Evolutionary conservation across 2,888 invertebrate species (phyloP), one percentile per base, ranked within the genome.

Genomic region (Netelia inedita): DNA sequence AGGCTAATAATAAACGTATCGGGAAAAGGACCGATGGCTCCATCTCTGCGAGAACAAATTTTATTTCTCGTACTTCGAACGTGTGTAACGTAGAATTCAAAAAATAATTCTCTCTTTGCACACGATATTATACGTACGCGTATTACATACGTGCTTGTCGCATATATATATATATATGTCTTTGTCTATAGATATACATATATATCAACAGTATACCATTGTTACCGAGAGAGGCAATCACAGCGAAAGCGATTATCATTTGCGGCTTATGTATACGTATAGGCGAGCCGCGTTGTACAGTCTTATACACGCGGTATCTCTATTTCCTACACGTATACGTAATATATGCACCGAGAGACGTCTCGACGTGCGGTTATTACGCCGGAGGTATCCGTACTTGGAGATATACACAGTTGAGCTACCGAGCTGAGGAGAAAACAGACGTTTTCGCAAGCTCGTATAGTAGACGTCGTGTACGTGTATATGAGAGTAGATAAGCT

Each of bases 171-270:
- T 28, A 28, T 28, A 28, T 28, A 28, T 3, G 3, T 28, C 1
- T 53, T 5, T 16, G 16, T 53, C n/a, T 53, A 53, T 53, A 16
- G 5, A n/a, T 53, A n/a, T 53, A n/a, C 14, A 53, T 53, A 6
- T 16, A 53, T 11, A n/a, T 53, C 5, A 28, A 28, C 28, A 28
- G 28, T 6, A 5, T 5, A 28, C 3, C 50, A 72, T 73, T 82
- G 71, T 82, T 72, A 75, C 57, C 16, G 76, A 53, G 66, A 66
- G 61, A 72, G 50, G 78, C 76, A 82, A 72, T 82, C 82, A 78
- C 76, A 65, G 66, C 72, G 43, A 81, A 65, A 76, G 65, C 82
- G 78, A 82, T 82, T 63, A 73, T 78, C 78, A 73, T 78, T 82
- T 73, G 73, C 68, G 61, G 78, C 35, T 53, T 21, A 41, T 57